These are phyloP conservation scores for Gallinago undulata DNA, from an alignment of 2,113 vertebrate genomes.

Conservation along the genomic window DNA sequence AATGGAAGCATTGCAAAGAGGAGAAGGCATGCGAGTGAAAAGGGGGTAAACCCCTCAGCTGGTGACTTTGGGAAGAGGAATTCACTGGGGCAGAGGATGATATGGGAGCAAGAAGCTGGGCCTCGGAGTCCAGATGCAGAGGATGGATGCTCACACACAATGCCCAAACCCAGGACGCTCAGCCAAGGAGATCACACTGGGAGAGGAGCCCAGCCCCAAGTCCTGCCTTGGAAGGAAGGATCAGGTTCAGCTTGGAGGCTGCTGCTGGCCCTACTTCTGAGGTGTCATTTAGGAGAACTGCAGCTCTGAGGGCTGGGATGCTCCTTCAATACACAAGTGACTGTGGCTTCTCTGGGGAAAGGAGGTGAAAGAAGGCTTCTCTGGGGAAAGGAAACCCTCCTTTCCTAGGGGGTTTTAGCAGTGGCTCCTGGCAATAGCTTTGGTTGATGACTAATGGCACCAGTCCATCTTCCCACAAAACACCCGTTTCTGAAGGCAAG, in stretches of 20 bases:
- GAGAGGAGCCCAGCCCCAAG: not conserved
- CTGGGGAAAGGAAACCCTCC: not conserved
- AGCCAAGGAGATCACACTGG: not conserved
- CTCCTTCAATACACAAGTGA: accelerated
- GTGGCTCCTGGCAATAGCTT: not conserved
- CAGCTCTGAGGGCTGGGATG: not conserved
- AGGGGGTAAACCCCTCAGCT: not conserved
- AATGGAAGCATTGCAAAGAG: not conserved
- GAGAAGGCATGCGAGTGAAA: not conserved
- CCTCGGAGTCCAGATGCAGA: not conserved
- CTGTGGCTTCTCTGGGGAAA: not conserved
- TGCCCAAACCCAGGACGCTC: accelerated
- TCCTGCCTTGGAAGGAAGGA: not conserved
- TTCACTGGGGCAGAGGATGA: not conserved
- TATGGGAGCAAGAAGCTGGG: not conserved
- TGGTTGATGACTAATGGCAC: not conserved
- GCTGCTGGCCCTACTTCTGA: not conserved
- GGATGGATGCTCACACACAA: not conserved
- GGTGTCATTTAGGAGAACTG: not conserved
- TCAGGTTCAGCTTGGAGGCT: not conserved
- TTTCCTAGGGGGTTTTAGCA: not conserved
- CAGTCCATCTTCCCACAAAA: accelerated
- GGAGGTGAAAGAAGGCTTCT: not conserved
- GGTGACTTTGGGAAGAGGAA: not conserved
- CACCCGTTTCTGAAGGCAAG: not conserved